Evolutionary conservation across 64 coral and sea anemone genomes (phyloP), one percentile per base, ranked within the genome.

Genomic region (Hydrozoanthus tunicans): DNA sequence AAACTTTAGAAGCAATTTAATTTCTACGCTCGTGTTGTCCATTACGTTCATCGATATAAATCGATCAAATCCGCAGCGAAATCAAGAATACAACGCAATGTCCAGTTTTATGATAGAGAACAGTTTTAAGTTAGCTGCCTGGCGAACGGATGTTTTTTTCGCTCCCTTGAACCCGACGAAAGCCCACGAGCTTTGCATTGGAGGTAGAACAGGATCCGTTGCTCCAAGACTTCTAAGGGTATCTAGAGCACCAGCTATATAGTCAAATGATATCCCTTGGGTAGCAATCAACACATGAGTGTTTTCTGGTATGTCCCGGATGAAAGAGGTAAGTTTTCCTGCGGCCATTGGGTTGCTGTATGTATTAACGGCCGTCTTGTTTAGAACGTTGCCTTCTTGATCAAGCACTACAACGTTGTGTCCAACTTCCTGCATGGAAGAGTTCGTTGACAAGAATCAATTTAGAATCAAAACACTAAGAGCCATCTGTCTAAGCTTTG

Each of bases 91-190:
- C 24, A 88, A 55, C 5, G 68, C 54, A 14, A 88, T 60, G 6
- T 59, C 69, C 13, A 88, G 12, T 10, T 88, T 43, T 58, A 88
- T 88, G 55, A 88, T 15, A 32, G 84, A 60, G 1, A 55, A 32
- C 4, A 51, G 13, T 15, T 74, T 74, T 3, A 56, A 27, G 25
- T 88, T 58, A 9, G 69, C 8, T 3, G 12, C 57, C 24, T 88
- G 84, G 14, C 56, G 56, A 74, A 74, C 12, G 17, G 53, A 9
- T 12, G 84, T 67, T 3, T 88, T 88, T 43, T 61, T 73, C 0
- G 84, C 43, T 25, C 91, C 91, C 55, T 93, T 93, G 56, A 88
- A 78, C 7, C 91, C 91, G 89, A 89, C 66, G 10, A 93, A 23
- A 6, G 82, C 83, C 91, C 91, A 93, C 5, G 70, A 66, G 23